Base-by-base conservation (phyloP, 2,113 vertebrate species). In the Corythoichthys intestinalis region DNA sequence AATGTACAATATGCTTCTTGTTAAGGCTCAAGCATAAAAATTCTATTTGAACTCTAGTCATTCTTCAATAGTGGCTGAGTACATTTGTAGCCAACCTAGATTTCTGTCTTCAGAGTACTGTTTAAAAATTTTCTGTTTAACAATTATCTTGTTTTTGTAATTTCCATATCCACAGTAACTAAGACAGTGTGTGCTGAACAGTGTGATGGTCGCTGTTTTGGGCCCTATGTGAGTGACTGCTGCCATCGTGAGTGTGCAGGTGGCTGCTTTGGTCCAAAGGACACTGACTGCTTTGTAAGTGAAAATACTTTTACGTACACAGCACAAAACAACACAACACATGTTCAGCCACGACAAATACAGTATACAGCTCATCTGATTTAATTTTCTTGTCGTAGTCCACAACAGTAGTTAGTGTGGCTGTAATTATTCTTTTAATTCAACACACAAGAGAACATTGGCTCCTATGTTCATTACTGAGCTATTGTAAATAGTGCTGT, bases 161-260 rank as follows among this genome's bases (percentile, higher is more conserved):
- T 58, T 76, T 78, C 50, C 83, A 5, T 76, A 13, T 76, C 66
- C 65, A 54, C 88, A 99, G 97, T 99, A 79, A 99, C 97, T 0
- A 98, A 96, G 91, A 98, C 96, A 0, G 95, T 98, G 77, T 99
- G 97, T 63, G 96, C 96, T 0, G 96, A 98, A 77, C 97, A 99
- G 85, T 99, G 97, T 56, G 97, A 99, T 2, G 95, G 95, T 2
- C 94, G 96, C 53, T 99, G 97, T 88, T 99, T 97, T 0, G 96
- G 96, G 4, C 94, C 95, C 66, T 99, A 95, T 1, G 96, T 99
- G 82, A 98, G 96, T 2, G 95, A 99, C 88, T 99, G 97, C 89
- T 99, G 97, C 87, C 96, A 99, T 81, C 93, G 95, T 28, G 97
- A 98, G 80, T 99, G 97, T 63, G 97, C 96, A 3, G 97, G 97